A percentile compares a stretch with the other conserved stretches of the same genome.
These are phyloP conservation scores for Taenioides sp. DNA, from an alignment of 2,797 vertebrate genomes.

Conservation along the genomic window DNA sequence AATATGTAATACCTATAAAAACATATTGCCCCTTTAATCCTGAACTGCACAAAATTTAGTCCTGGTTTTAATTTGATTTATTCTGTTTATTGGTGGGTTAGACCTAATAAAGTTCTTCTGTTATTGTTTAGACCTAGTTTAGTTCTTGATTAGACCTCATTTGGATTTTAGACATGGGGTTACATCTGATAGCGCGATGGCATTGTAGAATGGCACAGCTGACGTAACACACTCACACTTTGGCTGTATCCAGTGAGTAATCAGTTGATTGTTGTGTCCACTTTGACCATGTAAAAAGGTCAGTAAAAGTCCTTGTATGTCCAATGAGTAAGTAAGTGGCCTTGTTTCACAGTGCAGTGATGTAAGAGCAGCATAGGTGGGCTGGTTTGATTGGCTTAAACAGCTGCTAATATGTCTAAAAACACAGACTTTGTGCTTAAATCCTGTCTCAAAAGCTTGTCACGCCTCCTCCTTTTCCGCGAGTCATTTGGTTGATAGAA, in stretches of 20 bases:
- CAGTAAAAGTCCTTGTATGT: conserved; percentile 35
- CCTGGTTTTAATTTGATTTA: too few species aligned
- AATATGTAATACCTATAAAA: too few species aligned
- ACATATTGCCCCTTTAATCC: too few species aligned
- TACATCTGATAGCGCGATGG: not conserved
- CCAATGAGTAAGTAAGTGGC: conserved; percentile 21
- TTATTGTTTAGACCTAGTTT: too few species aligned
- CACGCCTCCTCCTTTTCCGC: conserved; percentile 21
- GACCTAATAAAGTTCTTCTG: too few species aligned
- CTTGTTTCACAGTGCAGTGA: conserved; percentile 15
- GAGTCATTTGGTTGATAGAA: conserved; percentile 44
- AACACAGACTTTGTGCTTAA: conserved; percentile 13
- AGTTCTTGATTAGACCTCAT: too few species aligned
- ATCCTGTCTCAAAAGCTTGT: conserved; percentile 19
- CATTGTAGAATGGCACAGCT: not conserved
- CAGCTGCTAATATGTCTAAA: conserved; percentile 20
- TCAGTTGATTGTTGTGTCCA: conserved; percentile 37
- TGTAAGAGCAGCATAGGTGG: conserved; percentile 16
- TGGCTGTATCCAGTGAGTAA: conserved; percentile 21
- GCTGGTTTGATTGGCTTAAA: conserved; percentile 1
- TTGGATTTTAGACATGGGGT: not conserved
- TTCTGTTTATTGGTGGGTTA: too few species aligned
- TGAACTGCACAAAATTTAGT: too few species aligned
- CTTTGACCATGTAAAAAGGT: conserved; percentile 27
- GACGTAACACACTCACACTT: conserved; percentile 7